phyloP scores from a whole-genome alignment of 2,113 vertebrate genomes.

The Theristicus caerulescens region DNA sequence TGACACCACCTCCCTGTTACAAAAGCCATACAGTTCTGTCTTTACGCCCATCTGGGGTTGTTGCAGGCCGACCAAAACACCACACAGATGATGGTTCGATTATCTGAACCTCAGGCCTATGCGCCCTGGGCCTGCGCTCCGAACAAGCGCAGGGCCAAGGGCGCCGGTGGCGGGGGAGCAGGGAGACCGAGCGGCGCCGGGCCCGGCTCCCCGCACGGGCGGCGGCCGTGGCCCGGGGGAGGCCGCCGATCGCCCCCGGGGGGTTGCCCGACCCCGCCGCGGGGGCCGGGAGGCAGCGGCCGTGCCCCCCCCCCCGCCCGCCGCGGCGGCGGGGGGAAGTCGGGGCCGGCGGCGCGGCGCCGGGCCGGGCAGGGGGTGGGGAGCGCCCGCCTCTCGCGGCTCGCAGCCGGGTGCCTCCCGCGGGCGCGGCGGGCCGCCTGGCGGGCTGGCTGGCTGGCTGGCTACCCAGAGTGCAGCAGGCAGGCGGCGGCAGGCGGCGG shows the following conservation, averaged over 20 bases:
- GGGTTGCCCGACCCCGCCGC: not conserved
- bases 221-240: not conserved
- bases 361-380: not conserved
- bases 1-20: not conserved
- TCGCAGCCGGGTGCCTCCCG: not conserved
- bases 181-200: not conserved
- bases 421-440: not conserved
- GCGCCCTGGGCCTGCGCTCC: not conserved
- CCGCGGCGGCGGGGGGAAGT: not conserved
- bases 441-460: not conserved
- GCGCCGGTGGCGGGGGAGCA: no score
- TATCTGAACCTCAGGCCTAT: not conserved
- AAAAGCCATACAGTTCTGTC: accelerated
- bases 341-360: no score
- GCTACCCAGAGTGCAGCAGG: conserved; percentile 37
- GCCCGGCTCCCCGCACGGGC: not conserved
- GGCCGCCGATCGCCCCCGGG: not conserved
- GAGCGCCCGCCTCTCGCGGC: not conserved
- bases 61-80: accelerated
- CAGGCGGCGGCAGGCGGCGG: not conserved
- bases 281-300: not conserved
- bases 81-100: accelerated
- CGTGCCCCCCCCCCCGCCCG: not conserved
- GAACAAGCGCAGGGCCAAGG: accelerated
- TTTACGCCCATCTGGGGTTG: accelerated